Conservation (phyloP, 2,888 invertebrate genomes). For the Aphidius colemani region DNA sequence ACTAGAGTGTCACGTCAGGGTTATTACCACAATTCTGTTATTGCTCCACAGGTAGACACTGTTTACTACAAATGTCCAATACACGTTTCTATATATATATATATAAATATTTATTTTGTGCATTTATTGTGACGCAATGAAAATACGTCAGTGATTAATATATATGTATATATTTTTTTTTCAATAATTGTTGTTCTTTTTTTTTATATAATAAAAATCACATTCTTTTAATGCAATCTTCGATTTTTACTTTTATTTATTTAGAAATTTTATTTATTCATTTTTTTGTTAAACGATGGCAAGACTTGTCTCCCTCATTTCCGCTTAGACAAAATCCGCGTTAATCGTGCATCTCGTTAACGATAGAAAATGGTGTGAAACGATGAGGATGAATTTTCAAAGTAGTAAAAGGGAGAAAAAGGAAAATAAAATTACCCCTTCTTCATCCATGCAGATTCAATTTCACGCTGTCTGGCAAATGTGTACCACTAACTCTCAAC, state of each 20-base stretch:
- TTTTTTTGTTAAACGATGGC: too few relatives aligned
- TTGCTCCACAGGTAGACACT: constrained; percentile 19
- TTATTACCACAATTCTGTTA: constrained; percentile 25
- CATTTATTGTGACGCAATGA: too few relatives aligned
- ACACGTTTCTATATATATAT: neutral
- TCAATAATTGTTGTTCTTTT: too few relatives aligned
- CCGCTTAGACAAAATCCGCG: constrained; percentile 7
- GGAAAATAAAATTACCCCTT: constrained; percentile 8
- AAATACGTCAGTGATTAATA: too few relatives aligned
- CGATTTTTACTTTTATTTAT: too few relatives aligned
- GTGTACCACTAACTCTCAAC: neutral
- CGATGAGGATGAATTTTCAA: neutral
- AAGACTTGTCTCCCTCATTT: neutral
- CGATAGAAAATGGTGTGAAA: constrained; percentile 16
- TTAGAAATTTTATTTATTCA: too few relatives aligned
- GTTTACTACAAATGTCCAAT: constrained; percentile 1
- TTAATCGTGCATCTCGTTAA: constrained; percentile 25
- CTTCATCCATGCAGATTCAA: constrained; percentile 22
- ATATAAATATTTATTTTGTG: neutral
- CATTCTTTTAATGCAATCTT: too few relatives aligned
- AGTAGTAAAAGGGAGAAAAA: neutral
- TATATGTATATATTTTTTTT: too few relatives aligned
- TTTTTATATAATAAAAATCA: too few relatives aligned
- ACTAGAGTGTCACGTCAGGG: constrained; percentile 20
- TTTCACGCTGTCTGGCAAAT: constrained; percentile 28